Evolutionary conservation across 2,113 vertebrate genomes (phyloP).

Genomic region (Aegithalos caudatus): DNA sequence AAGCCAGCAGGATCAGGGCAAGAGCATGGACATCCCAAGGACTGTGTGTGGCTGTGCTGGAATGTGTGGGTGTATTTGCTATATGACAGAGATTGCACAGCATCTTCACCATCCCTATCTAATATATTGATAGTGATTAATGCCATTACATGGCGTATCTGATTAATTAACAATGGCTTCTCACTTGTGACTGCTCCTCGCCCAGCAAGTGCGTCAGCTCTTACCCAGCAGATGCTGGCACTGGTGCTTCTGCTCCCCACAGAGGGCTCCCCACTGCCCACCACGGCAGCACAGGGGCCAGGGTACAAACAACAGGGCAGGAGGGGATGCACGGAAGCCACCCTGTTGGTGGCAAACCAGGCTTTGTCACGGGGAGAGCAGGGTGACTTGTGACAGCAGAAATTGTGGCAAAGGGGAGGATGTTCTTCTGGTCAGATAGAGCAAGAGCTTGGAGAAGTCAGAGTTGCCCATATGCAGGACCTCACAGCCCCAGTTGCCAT

Average conservation of each 20-base stretch:
- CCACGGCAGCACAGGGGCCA: accelerated
- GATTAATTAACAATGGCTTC: conserved; percentile 51
- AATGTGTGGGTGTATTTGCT: not conserved
- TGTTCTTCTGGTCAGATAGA: not conserved
- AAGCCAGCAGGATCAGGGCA: not conserved
- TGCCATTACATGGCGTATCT: not conserved
- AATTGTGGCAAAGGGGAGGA: not conserved
- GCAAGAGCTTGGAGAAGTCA: not conserved
- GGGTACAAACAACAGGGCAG: not conserved
- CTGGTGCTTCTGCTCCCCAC: not conserved
- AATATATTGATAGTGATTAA: conserved; percentile 39
- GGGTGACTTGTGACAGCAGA: not conserved
- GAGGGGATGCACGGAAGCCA: not conserved
- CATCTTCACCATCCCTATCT: conserved; percentile 2
- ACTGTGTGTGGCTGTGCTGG: not conserved
- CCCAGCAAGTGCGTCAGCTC: not conserved
- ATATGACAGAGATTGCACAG: not conserved
- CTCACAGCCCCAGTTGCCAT: not conserved
- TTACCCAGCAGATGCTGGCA: not conserved
- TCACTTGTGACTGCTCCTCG: not conserved
- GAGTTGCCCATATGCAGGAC: not conserved
- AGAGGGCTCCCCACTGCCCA: not conserved
- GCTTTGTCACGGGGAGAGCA: not conserved
- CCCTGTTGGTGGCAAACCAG: not conserved
- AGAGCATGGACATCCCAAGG: not conserved